Conservation (phyloP, 2,797 vertebrate genomes). For the Danio choprae region DNA sequence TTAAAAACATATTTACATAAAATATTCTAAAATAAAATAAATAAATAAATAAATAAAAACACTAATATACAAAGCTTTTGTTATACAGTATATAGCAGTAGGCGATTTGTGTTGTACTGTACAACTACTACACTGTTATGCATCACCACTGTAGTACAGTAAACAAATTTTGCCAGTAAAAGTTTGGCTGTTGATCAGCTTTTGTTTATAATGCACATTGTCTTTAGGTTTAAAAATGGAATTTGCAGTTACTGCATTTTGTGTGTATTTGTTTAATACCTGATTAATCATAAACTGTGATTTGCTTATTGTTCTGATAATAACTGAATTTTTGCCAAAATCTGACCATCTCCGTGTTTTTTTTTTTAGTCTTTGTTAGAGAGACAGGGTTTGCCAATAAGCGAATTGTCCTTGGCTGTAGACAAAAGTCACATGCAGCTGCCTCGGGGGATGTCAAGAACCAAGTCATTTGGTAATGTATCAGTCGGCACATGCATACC, state of each 20-base stretch:
- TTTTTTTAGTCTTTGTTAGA: slow-evolving; percentile 89
- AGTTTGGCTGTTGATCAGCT: slow-evolving; percentile 25
- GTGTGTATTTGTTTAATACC: neutral
- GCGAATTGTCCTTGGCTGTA: slow-evolving; percentile 74
- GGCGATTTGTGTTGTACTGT: slow-evolving; percentile 17
- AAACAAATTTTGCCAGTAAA: slow-evolving; percentile 31
- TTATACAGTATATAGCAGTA: neutral
- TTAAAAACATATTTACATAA: neutral
- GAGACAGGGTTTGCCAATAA: slow-evolving; percentile 89
- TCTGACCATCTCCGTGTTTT: slow-evolving; percentile 21
- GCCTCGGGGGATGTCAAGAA: slow-evolving; percentile 93
- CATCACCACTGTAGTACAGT: slow-evolving; percentile 19
- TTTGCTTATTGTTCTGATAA: slow-evolving; percentile 26
- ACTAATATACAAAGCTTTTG: neutral
- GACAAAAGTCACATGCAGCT: slow-evolving; percentile 91
- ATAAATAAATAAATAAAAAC: neutral
- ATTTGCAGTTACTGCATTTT: neutral
- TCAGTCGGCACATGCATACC: neutral
- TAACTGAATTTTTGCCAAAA: neutral
- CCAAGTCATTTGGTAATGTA: slow-evolving; percentile 92
- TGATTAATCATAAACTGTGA: slow-evolving; percentile 3
- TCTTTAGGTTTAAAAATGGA: neutral
- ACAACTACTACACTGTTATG: slow-evolving; percentile 24
- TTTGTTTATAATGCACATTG: slow-evolving; percentile 28
- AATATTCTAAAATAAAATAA: neutral